Conservation (phyloP, 1,140 invertebrate species). For the Lasioglossum albipes region DNA sequence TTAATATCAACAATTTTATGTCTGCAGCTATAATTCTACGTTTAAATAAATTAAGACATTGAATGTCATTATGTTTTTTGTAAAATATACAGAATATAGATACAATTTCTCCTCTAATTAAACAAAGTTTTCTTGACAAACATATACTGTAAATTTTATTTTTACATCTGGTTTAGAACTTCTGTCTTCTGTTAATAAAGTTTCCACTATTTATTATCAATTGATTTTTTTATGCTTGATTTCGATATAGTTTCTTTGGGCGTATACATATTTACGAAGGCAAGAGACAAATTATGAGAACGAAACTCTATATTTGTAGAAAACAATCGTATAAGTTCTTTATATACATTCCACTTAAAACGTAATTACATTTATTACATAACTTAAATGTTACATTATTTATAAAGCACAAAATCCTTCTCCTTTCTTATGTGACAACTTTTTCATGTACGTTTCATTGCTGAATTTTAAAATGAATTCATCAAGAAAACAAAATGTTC, state of each 20-base stretch:
- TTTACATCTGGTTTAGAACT: conserved; percentile 26
- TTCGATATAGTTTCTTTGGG: not conserved
- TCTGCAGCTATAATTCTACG: conserved; percentile 62
- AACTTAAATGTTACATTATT: not conserved
- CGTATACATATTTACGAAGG: conserved; percentile 4
- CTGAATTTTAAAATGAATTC: not conserved
- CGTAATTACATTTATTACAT: not conserved
- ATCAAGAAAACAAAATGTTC: conserved; percentile 51
- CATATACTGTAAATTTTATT: conserved; percentile 42
- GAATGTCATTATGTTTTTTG: conserved; percentile 55
- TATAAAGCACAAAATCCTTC: not conserved
- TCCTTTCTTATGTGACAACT: not conserved
- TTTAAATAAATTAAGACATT: conserved; percentile 59
- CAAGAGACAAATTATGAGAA: conserved; percentile 8
- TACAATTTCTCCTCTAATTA: conserved; percentile 41
- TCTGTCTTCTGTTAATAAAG: not conserved
- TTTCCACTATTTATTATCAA: conserved; percentile 31
- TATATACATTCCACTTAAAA: not conserved
- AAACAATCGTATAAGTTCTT: not conserved
- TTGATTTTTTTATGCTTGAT: conserved; percentile 9
- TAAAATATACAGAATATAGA: conserved; percentile 51
- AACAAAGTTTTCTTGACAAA: conserved; percentile 37
- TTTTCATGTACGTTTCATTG: not conserved
- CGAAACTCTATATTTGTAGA: not conserved
- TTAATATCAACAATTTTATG: conserved; percentile 69